phyloP scores from a whole-genome alignment of 2,888 invertebrate genomes.

The Lepidonotus clava region DNA sequence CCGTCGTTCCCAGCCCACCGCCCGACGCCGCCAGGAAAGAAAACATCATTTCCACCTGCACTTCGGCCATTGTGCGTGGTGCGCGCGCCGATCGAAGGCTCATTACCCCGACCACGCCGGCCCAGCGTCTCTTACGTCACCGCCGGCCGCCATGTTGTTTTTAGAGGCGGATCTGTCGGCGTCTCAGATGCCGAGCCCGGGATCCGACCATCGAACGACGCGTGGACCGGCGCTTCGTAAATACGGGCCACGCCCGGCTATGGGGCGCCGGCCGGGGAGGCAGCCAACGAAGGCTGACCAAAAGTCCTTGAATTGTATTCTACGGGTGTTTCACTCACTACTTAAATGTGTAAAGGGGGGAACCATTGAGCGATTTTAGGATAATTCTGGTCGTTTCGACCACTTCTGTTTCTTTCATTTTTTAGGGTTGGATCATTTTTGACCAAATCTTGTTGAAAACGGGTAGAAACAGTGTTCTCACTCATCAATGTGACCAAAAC shows the following conservation, averaged over 20 bases:
- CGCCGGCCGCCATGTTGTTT: constrained; percentile 30
- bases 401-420: too few relatives aligned
- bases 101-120: background rate
- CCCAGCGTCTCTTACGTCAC: constrained; percentile 35
- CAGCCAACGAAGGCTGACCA: background rate
- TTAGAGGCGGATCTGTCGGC: constrained; percentile 51
- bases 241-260: background rate
- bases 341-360: too few relatives aligned
- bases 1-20: background rate
- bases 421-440: too few relatives aligned
- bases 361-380: too few relatives aligned
- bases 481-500: too few relatives aligned
- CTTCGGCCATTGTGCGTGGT: background rate
- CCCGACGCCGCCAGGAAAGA: background rate
- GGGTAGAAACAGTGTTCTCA: too few relatives aligned
- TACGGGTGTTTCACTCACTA: too few relatives aligned
- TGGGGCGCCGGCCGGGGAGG: background rate
- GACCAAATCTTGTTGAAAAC: too few relatives aligned
- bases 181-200: constrained; percentile 36
- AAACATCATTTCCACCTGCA: constrained; percentile 16
- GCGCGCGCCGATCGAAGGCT: background rate
- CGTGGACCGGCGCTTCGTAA: constrained; percentile 2
- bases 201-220: constrained; percentile 17
- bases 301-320: too few relatives aligned
- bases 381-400: too few relatives aligned